Evolutionary conservation across 2,797 vertebrate genomes (phyloP).

Genomic region (Falco columbarius): DNA sequence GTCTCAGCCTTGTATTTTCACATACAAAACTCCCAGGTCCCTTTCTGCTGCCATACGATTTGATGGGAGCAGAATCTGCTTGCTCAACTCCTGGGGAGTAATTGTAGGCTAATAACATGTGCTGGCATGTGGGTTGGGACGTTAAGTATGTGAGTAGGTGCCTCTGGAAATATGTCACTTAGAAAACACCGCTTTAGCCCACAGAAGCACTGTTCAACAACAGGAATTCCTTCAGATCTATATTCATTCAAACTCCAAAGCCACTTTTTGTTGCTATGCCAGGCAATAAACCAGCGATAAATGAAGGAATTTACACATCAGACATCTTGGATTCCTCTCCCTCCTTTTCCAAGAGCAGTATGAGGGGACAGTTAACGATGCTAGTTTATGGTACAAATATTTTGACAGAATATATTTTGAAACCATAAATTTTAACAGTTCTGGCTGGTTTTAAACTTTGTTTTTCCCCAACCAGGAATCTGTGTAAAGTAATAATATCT

Average conservation of each 20-base stretch:
- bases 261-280: slow-evolving; percentile 32
- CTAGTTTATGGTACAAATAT: slow-evolving; percentile 26
- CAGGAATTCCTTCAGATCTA: slow-evolving; percentile 35
- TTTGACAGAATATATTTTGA: slow-evolving; percentile 58
- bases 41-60: background rate
- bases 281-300: slow-evolving; percentile 29
- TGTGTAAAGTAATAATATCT: slow-evolving; percentile 32
- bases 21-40: background rate
- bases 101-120: slow-evolving; percentile 18
- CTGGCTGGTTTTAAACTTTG: slow-evolving; percentile 22
- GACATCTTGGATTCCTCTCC: slow-evolving; percentile 26
- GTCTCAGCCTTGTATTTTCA: background rate
- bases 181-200: slow-evolving; percentile 38
- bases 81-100: slow-evolving; percentile 5
- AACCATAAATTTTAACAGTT: slow-evolving; percentile 50
- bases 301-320: slow-evolving; percentile 50
- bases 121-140: slow-evolving; percentile 47
- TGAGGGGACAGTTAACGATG: slow-evolving; percentile 14
- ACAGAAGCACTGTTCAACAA: slow-evolving; percentile 9
- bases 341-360: slow-evolving; percentile 33
- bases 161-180: slow-evolving; percentile 50
- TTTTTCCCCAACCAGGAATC: background rate
- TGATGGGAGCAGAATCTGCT: background rate
- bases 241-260: slow-evolving; percentile 18
- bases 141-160: slow-evolving; percentile 26